phyloP scores from a whole-genome alignment of 2,888 invertebrate genomes.

The Esperia sulphurella region DNA sequence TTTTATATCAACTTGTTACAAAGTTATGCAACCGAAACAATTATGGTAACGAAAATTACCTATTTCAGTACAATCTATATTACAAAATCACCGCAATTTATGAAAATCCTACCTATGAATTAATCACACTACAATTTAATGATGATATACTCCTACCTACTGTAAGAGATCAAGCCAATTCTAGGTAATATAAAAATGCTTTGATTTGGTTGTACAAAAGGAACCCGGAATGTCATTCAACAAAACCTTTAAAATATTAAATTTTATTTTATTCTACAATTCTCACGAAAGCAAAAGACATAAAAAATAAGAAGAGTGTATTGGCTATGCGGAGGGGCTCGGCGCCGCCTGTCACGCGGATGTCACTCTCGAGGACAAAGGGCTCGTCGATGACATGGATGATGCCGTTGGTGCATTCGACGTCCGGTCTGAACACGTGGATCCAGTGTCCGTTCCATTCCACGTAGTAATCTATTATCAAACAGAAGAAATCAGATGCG shows the following conservation, averaged over 20 bases:
- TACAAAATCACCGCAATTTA: background rate
- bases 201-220: background rate
- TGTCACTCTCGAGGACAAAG: slow-evolving; percentile 90
- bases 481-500: background rate
- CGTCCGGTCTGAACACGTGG: slow-evolving; percentile 92
- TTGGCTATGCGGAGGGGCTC: slow-evolving; percentile 39
- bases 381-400: slow-evolving; percentile 96
- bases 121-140: slow-evolving; percentile 1
- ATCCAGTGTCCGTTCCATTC: slow-evolving; percentile 92
- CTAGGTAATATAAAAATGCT: background rate
- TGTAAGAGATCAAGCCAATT: background rate
- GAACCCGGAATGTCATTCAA: background rate
- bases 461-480: slow-evolving; percentile 85
- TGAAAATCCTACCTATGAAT: background rate
- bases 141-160: too few species aligned
- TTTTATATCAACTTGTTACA: background rate
- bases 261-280: slow-evolving; percentile 52
- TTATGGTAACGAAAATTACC: background rate
- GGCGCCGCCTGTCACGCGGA: slow-evolving; percentile 82
- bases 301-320: slow-evolving; percentile 36
- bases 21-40: background rate
- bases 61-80: background rate
- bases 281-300: slow-evolving; percentile 48
- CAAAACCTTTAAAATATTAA: slow-evolving; percentile 24
- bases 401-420: slow-evolving; percentile 96